Percentiles rank a stretch among this genome's conserved stretches.
Conservation (phyloP, 2,113 vertebrate genomes). For the Oncorhynchus mykiss region DNA sequence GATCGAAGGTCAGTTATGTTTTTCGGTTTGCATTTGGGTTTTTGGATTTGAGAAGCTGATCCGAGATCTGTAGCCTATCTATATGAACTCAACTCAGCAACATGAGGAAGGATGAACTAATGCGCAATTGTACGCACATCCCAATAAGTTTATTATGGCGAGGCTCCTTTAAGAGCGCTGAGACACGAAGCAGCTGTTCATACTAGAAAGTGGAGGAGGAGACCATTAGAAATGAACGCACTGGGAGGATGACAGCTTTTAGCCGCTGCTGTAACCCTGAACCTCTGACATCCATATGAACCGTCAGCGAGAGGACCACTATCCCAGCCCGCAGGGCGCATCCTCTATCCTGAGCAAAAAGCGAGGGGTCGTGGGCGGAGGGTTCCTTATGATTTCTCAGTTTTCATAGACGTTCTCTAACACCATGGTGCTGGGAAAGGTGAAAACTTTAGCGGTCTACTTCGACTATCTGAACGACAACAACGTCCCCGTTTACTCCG, state of each 20-base stretch:
- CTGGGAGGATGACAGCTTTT: background rate
- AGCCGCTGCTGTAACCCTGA: slow-evolving; percentile 19
- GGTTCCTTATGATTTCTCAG: slow-evolving; percentile 14
- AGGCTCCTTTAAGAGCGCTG: too few relatives aligned
- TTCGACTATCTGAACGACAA: slow-evolving; percentile 95
- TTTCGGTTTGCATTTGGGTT: too few relatives aligned
- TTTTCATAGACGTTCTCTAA: slow-evolving; percentile 5
- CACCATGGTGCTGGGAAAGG: slow-evolving; percentile 89
- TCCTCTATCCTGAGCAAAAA: slow-evolving; percentile 39
- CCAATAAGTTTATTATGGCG: too few relatives aligned
- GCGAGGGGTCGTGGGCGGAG: slow-evolving; percentile 1
- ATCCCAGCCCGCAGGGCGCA: slow-evolving; percentile 42
- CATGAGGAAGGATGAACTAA: too few relatives aligned
- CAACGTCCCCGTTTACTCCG: slow-evolving; percentile 93
- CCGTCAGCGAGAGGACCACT: slow-evolving; percentile 32
- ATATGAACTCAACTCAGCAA: too few relatives aligned
- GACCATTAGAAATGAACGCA: background rate
- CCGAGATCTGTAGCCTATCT: too few relatives aligned
- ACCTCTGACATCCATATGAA: slow-evolving; percentile 49
- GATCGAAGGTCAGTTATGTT: too few relatives aligned
- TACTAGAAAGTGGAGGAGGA: background rate
- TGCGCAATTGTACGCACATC: too few relatives aligned
- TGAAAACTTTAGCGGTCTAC: slow-evolving; percentile 88
- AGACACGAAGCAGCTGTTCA: background rate
- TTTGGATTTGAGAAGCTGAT: too few relatives aligned